Evolutionary conservation across 2,113 vertebrate genomes (phyloP).

Genomic region (Ancistrus triradiatus): DNA sequence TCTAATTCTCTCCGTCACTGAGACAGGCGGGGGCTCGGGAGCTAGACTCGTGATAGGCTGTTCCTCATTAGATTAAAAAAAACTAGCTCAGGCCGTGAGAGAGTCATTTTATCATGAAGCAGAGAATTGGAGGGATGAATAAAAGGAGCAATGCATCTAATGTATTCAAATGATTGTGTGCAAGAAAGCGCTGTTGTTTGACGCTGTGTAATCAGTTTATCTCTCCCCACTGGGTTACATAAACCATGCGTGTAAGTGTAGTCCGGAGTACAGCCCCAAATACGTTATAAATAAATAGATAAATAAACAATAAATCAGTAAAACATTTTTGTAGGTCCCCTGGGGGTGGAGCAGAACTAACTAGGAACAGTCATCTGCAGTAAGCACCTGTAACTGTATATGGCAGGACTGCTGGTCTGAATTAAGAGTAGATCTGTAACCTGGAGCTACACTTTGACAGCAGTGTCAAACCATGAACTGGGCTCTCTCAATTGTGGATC

Average conservation of each 20-base stretch:
- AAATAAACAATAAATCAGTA: constrained; percentile 39
- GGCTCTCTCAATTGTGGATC: constrained; percentile 2
- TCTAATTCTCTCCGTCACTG: constrained; percentile 14
- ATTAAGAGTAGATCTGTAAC: constrained; percentile 33
- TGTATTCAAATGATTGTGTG: constrained; percentile 46
- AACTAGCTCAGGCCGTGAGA: constrained; percentile 12
- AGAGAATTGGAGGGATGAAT: constrained; percentile 23
- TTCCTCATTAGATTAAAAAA: constrained; percentile 9
- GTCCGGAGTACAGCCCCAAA: constrained; percentile 31
- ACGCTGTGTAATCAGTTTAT: constrained; percentile 35
- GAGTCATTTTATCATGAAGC: constrained; percentile 20
- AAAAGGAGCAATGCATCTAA: constrained; percentile 39
- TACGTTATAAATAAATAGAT: constrained; percentile 39
- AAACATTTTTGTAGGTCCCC: constrained; percentile 18
- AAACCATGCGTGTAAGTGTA: constrained; percentile 35
- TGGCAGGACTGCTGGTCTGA: constrained; percentile 32
- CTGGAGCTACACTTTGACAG: constrained; percentile 7
- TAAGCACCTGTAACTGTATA: constrained; percentile 35
- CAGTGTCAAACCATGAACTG: constrained; percentile 14
- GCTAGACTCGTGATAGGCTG: constrained; percentile 16
- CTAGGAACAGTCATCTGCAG: constrained; percentile 18
- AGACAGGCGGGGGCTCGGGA: constrained; percentile 8
- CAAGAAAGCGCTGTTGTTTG: constrained; percentile 42
- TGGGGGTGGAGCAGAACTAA: constrained; percentile 27
- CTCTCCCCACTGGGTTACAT: constrained; percentile 28